These are phyloP conservation scores for Drosophila setifemur DNA, from an alignment of 1,140 invertebrate genomes.

Conservation along the genomic window DNA sequence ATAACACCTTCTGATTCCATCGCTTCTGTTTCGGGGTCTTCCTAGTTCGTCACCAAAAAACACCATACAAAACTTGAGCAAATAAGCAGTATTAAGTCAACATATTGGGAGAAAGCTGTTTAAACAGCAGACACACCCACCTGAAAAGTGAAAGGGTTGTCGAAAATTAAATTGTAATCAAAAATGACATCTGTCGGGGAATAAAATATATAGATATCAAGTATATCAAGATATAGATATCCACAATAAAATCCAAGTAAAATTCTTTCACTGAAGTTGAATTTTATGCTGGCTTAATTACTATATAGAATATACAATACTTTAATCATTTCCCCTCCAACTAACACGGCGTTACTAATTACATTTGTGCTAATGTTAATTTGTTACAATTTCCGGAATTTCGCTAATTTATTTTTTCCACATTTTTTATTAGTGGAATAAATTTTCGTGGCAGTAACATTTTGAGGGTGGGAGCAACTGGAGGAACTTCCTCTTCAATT, in stretches of 20 bases:
- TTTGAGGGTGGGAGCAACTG: conserved; percentile 34
- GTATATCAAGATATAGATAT: no score
- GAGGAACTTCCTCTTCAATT: conserved; percentile 58
- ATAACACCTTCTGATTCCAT: conserved; percentile 29
- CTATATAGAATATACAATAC: conserved; percentile 17
- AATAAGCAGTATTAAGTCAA: conserved; percentile 18
- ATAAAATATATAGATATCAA: not conserved
- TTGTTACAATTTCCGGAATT: conserved; percentile 80
- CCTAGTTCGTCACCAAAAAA: conserved; percentile 29
- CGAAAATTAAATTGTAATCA: conserved; percentile 23
- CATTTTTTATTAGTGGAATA: conserved; percentile 74
- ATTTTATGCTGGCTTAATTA: conserved; percentile 10
- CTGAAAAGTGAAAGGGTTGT: conserved; percentile 15
- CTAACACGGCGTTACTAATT: conserved; percentile 71
- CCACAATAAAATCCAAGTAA: not conserved
- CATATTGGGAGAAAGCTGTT: conserved; percentile 31
- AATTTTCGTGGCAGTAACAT: conserved; percentile 49
- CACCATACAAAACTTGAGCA: conserved; percentile 4
- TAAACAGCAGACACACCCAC: conserved; percentile 34
- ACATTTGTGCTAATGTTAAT: conserved; percentile 76
- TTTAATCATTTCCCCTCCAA: conserved; percentile 18
- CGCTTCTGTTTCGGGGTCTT: conserved; percentile 29
- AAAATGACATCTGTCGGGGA: conserved; percentile 8
- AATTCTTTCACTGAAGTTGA: not conserved
- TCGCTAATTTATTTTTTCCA: conserved; percentile 78